A percentile compares a stretch with the other conserved stretches of the same genome.
Evolutionary conservation across 2,888 invertebrate species (phyloP).

Genomic region (Yponomeuta plumbellus): DNA sequence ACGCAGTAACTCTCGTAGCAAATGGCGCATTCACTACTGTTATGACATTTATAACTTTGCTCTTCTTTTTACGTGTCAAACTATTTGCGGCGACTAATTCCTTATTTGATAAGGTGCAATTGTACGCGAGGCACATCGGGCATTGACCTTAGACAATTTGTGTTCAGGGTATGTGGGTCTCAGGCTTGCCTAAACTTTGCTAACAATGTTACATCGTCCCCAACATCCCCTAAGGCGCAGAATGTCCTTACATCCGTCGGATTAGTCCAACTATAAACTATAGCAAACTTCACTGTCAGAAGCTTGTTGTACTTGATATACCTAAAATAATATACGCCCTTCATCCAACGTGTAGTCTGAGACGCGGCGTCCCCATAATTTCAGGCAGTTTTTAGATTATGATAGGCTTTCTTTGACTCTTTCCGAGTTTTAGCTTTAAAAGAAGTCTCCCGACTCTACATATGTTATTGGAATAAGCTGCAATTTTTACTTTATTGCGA

Average conservation of each 20-base stretch:
- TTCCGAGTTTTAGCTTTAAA: too few relatives aligned
- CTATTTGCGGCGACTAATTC: not conserved
- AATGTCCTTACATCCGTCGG: conserved; percentile 66
- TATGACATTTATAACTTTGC: conserved; percentile 49
- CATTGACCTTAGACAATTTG: conserved; percentile 63
- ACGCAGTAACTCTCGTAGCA: conserved; percentile 54
- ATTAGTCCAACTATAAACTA: conserved; percentile 55
- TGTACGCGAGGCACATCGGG: conserved; percentile 22
- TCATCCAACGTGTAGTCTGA: too few relatives aligned
- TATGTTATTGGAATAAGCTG: not conserved
- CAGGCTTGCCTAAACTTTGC: conserved; percentile 63
- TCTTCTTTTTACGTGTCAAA: conserved; percentile 26
- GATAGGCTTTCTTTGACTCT: too few relatives aligned
- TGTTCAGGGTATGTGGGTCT: conserved; percentile 50
- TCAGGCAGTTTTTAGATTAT: too few relatives aligned
- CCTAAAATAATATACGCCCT: not conserved
- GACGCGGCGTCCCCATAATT: too few relatives aligned
- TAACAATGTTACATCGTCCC: conserved; percentile 67
- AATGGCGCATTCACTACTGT: conserved; percentile 53
- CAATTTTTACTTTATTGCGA: not conserved
- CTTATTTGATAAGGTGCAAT: conserved; percentile 28
- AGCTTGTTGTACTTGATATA: conserved; percentile 62
- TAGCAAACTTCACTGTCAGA: conserved; percentile 56
- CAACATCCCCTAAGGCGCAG: conserved; percentile 57
- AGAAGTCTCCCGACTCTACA: too few relatives aligned